A percentile compares a stretch with the other conserved stretches of the same genome.
Conservation (phyloP, 2,113 vertebrate species). For the Tiliqua scincoides region DNA sequence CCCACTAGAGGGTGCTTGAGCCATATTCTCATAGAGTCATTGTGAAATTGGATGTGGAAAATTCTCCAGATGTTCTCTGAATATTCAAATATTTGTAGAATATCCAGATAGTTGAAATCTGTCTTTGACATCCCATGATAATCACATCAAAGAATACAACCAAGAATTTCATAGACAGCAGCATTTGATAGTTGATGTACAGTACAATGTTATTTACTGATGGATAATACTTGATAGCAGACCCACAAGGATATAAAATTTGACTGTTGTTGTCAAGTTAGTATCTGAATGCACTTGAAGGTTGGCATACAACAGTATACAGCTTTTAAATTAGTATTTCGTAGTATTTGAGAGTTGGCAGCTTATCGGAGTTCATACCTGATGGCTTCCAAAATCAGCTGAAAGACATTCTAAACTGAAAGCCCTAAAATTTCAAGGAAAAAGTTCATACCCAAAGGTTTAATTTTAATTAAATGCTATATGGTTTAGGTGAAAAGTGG, state of each 20-base stretch:
- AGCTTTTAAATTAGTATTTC: background rate
- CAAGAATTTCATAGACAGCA: background rate
- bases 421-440: background rate
- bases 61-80: background rate
- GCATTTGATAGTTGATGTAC: background rate
- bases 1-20: conserved; percentile 70
- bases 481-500: too few species aligned
- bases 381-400: background rate
- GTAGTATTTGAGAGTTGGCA: background rate
- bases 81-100: background rate
- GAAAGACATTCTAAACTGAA: background rate
- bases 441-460: background rate
- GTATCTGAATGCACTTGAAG: background rate
- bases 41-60: background rate
- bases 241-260: background rate
- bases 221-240: background rate
- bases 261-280: background rate
- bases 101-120: background rate
- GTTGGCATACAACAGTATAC: background rate
- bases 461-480: background rate
- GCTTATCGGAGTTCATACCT: background rate
- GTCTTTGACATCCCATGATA: background rate
- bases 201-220: background rate
- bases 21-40: conserved; percentile 24
- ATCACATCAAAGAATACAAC: background rate